Conservation (phyloP, 35 echinoderm and acorn worm genomes). For the Heliocidaris tuberculata region DNA sequence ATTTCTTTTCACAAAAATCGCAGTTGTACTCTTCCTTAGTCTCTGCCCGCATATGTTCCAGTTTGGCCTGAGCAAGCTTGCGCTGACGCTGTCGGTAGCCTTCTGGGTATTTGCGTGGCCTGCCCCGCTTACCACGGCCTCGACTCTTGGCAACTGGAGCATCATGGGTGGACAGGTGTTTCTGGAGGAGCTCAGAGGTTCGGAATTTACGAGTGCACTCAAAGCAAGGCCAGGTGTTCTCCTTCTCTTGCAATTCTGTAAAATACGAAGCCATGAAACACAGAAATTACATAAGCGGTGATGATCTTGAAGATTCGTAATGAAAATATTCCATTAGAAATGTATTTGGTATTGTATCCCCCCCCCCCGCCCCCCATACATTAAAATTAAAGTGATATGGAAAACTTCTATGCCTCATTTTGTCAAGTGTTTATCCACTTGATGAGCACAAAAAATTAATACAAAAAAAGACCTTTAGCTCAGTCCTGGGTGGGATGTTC, state of each 20-base stretch:
- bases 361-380: too few species aligned
- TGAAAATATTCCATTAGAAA: background rate
- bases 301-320: background rate
- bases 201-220: slow-evolving; percentile 91
- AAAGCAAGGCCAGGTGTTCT: slow-evolving; percentile 97
- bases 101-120: slow-evolving; percentile 84
- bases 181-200: slow-evolving; percentile 92
- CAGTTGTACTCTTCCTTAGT: slow-evolving; percentile 68
- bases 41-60: slow-evolving; percentile 50
- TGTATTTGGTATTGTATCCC: too few species aligned
- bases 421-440: too few species aligned
- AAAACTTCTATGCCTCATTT: too few species aligned
- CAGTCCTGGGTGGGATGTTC: too few species aligned
- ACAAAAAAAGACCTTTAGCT: too few species aligned
- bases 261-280: background rate
- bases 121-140: slow-evolving; percentile 58
- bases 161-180: slow-evolving; percentile 90
- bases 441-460: too few species aligned
- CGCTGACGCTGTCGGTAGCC: slow-evolving; percentile 57
- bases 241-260: slow-evolving; percentile 90
- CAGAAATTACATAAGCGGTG: background rate
- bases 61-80: slow-evolving; percentile 59
- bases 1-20: slow-evolving; percentile 75
- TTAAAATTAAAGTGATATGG: too few species aligned
- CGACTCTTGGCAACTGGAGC: slow-evolving; percentile 57